These are phyloP conservation scores for Sylvicapra grimmia DNA, from an alignment of 2,113 vertebrate genomes.

Conservation along the genomic window DNA sequence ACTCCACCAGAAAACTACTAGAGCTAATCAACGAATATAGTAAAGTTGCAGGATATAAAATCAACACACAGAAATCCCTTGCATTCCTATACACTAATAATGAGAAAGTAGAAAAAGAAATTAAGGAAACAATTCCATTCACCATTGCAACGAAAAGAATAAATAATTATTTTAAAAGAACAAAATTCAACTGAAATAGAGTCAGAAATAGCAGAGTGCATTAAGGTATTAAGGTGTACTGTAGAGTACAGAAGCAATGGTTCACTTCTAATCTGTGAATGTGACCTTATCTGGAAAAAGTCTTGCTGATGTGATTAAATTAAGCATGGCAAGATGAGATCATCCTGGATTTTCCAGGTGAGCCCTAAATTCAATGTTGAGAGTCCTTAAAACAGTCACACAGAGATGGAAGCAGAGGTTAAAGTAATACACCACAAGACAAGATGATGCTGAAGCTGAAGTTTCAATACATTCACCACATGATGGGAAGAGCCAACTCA, in stretches of 20 bases:
- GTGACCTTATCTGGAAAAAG: not conserved
- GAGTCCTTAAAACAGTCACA: not conserved
- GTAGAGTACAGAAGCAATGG: not conserved
- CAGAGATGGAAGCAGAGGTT: not conserved
- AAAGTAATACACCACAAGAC: not conserved
- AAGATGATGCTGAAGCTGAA: not conserved
- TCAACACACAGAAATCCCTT: too few species aligned
- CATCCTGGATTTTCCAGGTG: not conserved
- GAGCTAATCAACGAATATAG: too few species aligned
- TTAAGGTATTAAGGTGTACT: not conserved
- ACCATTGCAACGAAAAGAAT: too few species aligned
- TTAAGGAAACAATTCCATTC: too few species aligned
- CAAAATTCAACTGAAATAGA: not conserved
- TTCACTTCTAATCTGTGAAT: not conserved
- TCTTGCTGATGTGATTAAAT: not conserved
- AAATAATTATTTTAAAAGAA: not conserved
- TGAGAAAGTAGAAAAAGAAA: too few species aligned
- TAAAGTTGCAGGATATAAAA: too few species aligned
- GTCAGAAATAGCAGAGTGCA: not conserved
- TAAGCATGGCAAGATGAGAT: not conserved
- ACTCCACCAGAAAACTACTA: too few species aligned
- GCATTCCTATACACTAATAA: too few species aligned
- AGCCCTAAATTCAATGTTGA: not conserved
- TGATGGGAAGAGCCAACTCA: not conserved
- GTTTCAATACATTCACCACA: not conserved